phyloP scores from a whole-genome alignment of 2,113 vertebrate genomes.

The Nestor notabilis region DNA sequence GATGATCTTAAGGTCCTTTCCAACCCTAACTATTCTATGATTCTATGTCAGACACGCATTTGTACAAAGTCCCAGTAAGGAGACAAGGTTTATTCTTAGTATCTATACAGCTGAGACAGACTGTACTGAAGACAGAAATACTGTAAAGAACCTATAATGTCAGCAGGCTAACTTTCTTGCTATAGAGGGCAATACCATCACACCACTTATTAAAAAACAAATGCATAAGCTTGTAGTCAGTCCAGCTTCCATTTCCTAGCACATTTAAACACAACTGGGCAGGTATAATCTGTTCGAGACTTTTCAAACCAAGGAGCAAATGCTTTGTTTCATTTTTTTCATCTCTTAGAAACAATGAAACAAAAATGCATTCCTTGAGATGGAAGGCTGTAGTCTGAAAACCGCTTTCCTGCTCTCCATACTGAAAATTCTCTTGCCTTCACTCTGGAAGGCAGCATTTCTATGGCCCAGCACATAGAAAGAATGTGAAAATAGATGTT shows the following conservation, averaged over 20 bases:
- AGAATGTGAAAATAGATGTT: neutral
- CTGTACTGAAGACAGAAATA: neutral
- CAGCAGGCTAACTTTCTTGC: neutral
- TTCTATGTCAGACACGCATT: neutral
- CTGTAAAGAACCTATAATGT: neutral
- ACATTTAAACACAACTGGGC: neutral
- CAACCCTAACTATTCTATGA: neutral
- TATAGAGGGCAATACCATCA: neutral
- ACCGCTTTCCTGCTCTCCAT: neutral
- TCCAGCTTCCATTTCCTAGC: neutral
- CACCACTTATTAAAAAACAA: neutral
- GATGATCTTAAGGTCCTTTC: neutral
- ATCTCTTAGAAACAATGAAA: neutral
- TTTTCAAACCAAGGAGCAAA: neutral
- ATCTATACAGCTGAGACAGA: neutral
- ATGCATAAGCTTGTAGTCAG: neutral
- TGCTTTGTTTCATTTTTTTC: neutral
- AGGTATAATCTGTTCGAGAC: neutral
- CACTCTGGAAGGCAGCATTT: neutral
- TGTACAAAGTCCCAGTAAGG: neutral
- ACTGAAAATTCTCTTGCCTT: neutral
- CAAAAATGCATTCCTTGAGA: neutral
- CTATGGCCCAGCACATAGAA: neutral
- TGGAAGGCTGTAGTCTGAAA: neutral
- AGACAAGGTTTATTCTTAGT: neutral